Base-by-base conservation (phyloP, 2,888 invertebrate species). In the Crepidodera aurea region DNA sequence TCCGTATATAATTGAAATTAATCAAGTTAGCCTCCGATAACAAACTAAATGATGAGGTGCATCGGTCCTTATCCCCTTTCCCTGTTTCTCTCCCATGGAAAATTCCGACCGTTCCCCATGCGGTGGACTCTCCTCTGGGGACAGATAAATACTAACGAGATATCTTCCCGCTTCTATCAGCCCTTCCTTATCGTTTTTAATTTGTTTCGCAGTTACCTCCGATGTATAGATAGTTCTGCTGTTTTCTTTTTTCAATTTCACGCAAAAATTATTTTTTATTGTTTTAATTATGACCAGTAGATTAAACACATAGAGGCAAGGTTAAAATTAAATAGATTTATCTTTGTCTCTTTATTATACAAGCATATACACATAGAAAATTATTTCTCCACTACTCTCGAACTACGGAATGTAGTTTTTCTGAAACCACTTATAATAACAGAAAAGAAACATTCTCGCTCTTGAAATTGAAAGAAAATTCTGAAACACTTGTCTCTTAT, bases 141-240 rank as follows among this genome's bases (percentile, higher is more conserved):
- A 79, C 75, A 77, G 77, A 80, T 81, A 81, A 81, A 81, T 80
- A 81, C 81, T 79, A 80, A 79, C 79, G 79, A 80, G 79, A 79
- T 78, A 78, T 79, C 51, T 46, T 51, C 37, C 54, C 54, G 37
- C 40, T 54, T 10, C 53, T 57, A 57, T 57, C 57, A 57, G 48
- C 57, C 57, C 57, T 57, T 57, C 57, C 57, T 57, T 57, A 57
- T 57, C 57, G 46, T 50, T 57, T 57, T 57, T 57, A 57, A 57
- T 57, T 57, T 57, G 57, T 57, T 57, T 57, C 32, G 25, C 39
- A n/a, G 53, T 39, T 53, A 34, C 16, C 51, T 56, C 19, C 7
- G 19, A 34, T 56, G 15, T 48, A 27, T 15, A 29, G 48, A 40
- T 48, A 15, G 16, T 39, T 12, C 6, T 15, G 39, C 12, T 54